Evolutionary conservation across 1,140 invertebrate genomes (phyloP).

Genomic region (Holotrichia oblita): DNA sequence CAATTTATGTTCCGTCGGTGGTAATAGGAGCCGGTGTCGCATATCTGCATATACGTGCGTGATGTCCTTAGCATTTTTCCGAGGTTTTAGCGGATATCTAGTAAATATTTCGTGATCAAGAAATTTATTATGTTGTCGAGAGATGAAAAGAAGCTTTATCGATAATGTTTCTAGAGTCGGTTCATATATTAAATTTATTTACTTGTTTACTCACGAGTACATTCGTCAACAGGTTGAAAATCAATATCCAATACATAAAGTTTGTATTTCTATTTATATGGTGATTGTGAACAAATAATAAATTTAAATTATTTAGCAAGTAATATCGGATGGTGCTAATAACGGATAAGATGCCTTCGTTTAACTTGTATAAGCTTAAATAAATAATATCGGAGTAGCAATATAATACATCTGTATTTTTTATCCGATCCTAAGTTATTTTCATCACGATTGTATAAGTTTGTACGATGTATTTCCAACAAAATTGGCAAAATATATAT

Average conservation of each 20-base stretch:
- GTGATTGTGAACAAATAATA: not conserved
- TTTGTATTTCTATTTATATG: not conserved
- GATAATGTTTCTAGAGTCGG: constrained; percentile 3
- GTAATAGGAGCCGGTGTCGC: not conserved
- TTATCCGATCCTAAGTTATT: no score
- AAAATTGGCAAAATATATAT: no score
- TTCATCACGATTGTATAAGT: no score
- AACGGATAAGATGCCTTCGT: not conserved
- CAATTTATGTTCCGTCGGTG: not conserved
- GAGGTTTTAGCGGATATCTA: not conserved
- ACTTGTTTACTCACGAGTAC: constrained; percentile 7
- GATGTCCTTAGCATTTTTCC: not conserved
- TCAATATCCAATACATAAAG: not conserved
- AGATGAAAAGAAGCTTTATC: constrained; percentile 23
- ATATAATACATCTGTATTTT: no score
- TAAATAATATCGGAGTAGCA: no score
- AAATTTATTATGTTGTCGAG: not conserved
- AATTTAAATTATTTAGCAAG: not conserved
- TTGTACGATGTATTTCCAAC: no score
- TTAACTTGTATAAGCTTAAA: not conserved
- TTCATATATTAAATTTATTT: constrained; percentile 1
- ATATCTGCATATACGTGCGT: not conserved
- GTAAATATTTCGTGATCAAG: not conserved
- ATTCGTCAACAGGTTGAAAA: constrained; percentile 18
- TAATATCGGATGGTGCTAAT: not conserved